Base-by-base conservation (phyloP, 2,888 invertebrate species). In the Toxonevra muliebris region DNA sequence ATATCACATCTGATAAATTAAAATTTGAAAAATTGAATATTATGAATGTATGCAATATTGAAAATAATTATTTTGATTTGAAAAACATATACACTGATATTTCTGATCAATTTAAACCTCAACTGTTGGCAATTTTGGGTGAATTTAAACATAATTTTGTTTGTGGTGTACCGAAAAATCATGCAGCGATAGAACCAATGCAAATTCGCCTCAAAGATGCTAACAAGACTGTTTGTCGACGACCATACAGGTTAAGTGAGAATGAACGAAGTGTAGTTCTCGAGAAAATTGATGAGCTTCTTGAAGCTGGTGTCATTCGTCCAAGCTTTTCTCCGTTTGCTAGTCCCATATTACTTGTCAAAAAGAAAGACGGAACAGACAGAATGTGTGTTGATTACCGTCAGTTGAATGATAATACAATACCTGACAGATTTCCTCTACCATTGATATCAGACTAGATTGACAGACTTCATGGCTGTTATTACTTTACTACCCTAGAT, bases 301-400 rank as follows among this genome's bases (percentile, higher is more conserved):
- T 61, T 19, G 11, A 61, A 11, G 8, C 30, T 11, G 41, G 19
- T 17, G n/a, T 61, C n/a, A 41, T 66, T 48, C 45, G 42, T 1
- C 58, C 67, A n/a, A 67, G 63, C 50, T 67, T 20, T 19, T 62
- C 67, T 20, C 57, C 67, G 5, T 67, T 58, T 54, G 53, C 60
- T 17, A 58, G 58, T 52, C 66, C 66, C 11, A 53, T 41, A 45
- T 11, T 66, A 4, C 41, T 66, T 1, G 66, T 66, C 13, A 54
- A 61, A 13, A 53, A 66, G 42, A 53, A 60, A 42, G 30, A 60
- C 61, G 60, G 59, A n/a, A n/a, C n/a, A n/a, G n/a, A n/a, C n/a
- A n/a, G n/a, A n/a, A n/a, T n/a, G n/a, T n/a, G n/a, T n/a, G n/a
- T n/a, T n/a, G n/a, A n/a, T n/a, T n/a, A n/a, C n/a, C n/a, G n/a